A percentile compares a stretch with the other conserved stretches of the same genome.
These are phyloP conservation scores for Griposia aprilina DNA, from an alignment of 2,888 invertebrate genomes.

Conservation along the genomic window DNA sequence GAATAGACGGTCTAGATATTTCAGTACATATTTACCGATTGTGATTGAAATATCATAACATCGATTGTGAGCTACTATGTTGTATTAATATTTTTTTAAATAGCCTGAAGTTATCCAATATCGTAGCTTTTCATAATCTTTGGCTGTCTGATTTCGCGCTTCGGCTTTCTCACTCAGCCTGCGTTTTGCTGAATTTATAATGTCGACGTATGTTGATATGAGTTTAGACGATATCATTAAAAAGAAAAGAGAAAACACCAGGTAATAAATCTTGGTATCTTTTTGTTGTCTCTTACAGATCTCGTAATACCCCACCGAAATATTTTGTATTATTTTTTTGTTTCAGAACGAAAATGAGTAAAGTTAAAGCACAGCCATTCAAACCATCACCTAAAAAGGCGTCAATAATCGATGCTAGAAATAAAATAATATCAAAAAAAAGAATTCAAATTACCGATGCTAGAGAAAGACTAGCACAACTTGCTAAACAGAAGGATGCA, in stretches of 20 bases:
- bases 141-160: slow-evolving; percentile 7
- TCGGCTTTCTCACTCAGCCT: background rate
- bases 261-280: slow-evolving; percentile 63
- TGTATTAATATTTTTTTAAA: background rate
- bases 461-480: slow-evolving; percentile 94
- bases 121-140: slow-evolving; percentile 22
- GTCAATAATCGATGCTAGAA: slow-evolving; percentile 92
- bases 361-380: slow-evolving; percentile 51
- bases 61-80: background rate
- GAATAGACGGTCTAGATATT: background rate
- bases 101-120: background rate
- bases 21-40: background rate
- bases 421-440: slow-evolving; percentile 95
- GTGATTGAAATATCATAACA: slow-evolving; percentile 12
- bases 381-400: slow-evolving; percentile 59
- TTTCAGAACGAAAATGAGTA: slow-evolving; percentile 64
- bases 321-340: background rate
- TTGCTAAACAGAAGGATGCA: slow-evolving; percentile 94
- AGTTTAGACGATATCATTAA: slow-evolving; percentile 89
- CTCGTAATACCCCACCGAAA: background rate
- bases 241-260: slow-evolving; percentile 80
- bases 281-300: background rate
- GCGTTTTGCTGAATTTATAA: slow-evolving; percentile 59
- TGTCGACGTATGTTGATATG: slow-evolving; percentile 85
- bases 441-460: slow-evolving; percentile 94